phyloP scores from a whole-genome alignment of 2,113 vertebrate species.

The Amphilophus citrinellus region DNA sequence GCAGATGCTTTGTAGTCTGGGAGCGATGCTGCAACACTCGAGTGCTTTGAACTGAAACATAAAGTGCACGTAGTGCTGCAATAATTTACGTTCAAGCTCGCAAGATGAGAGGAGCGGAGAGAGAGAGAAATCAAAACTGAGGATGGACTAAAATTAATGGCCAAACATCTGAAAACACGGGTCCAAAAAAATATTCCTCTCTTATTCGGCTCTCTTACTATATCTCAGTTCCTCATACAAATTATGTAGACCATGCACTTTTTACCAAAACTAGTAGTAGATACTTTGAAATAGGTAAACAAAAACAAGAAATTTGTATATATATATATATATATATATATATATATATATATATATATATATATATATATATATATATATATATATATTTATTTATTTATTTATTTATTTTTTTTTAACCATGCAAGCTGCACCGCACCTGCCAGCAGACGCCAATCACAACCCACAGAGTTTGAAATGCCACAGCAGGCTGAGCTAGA shows the following conservation, averaged over 20 bases:
- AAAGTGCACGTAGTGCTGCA: conserved; percentile 4
- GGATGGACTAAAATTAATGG: conserved; percentile 24
- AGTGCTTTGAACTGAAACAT: conserved; percentile 34
- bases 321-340: background rate
- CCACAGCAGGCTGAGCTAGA: conserved; percentile 12
- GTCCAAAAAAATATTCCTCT: background rate
- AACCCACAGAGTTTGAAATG: background rate
- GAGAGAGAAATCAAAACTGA: conserved; percentile 24
- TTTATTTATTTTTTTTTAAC: background rate
- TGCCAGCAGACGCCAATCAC: conserved; percentile 1
- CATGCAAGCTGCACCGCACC: background rate
- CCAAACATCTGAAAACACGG: conserved; percentile 11
- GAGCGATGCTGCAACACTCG: background rate
- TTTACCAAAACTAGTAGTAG: background rate
- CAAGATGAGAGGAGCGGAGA: conserved; percentile 14
- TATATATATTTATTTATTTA: background rate
- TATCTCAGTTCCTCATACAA: background rate
- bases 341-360: background rate
- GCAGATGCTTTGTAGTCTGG: conserved; percentile 27
- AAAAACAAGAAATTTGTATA: background rate
- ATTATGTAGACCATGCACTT: background rate
- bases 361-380: background rate
- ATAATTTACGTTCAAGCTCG: background rate
- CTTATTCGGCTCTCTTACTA: background rate
- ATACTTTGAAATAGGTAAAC: background rate